Conservation (phyloP, 2,113 vertebrate genomes). For the Sciurus niger region DNA sequence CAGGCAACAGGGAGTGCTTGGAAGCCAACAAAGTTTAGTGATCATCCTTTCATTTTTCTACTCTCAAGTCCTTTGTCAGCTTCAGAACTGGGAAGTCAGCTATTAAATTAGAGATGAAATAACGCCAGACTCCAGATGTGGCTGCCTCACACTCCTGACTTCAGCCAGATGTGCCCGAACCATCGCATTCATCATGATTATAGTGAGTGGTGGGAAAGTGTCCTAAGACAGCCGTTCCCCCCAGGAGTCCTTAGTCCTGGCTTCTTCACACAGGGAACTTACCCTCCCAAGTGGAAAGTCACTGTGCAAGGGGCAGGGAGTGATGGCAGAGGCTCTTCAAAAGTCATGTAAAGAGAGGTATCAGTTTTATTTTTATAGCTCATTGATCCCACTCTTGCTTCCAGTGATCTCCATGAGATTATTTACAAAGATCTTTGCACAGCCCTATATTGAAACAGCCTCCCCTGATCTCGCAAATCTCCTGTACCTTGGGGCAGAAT, state of each 20-base stretch:
- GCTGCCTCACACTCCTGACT: slow-evolving; percentile 67
- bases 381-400: slow-evolving; percentile 37
- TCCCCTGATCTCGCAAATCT: neutral
- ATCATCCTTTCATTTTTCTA: slow-evolving; percentile 76
- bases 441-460: neutral
- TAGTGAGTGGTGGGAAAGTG: neutral
- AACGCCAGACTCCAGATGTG: slow-evolving; percentile 77
- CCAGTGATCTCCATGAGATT: slow-evolving; percentile 44
- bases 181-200: slow-evolving; percentile 67
- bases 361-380: slow-evolving; percentile 50
- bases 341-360: slow-evolving; percentile 6
- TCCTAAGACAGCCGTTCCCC: too few relatives aligned
- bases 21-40: slow-evolving; percentile 72
- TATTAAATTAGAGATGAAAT: slow-evolving; percentile 80
- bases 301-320: neutral
- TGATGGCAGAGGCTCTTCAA: neutral
- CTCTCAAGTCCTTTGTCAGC: slow-evolving; percentile 75
- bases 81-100: slow-evolving; percentile 74
- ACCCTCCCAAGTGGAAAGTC: neutral
- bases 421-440: slow-evolving; percentile 48
- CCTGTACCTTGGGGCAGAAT: neutral
- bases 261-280: neutral
- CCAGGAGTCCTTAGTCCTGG: neutral
- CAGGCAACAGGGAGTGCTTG: slow-evolving; percentile 40
- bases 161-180: slow-evolving; percentile 74